These are phyloP conservation scores for Drosophila parthenogenetica DNA, from an alignment of 2,888 invertebrate species.

Conservation along the genomic window DNA sequence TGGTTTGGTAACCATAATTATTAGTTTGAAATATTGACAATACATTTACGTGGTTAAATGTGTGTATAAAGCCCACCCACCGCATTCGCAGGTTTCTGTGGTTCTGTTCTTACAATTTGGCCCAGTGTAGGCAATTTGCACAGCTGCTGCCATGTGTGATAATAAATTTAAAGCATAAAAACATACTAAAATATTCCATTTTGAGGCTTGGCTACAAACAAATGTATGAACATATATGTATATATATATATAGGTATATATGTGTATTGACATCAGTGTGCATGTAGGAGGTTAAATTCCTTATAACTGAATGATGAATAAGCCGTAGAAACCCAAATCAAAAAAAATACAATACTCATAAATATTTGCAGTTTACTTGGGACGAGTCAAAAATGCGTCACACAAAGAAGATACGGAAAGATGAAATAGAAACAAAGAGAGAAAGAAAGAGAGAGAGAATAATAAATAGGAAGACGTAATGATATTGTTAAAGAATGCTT, in stretches of 20 bases:
- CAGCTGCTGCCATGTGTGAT: slow-evolving; percentile 14
- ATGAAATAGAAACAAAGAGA: not conserved
- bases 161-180: slow-evolving; percentile 19
- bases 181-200: slow-evolving; percentile 13
- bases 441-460: not conserved
- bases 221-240: slow-evolving; percentile 1
- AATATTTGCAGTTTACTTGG: slow-evolving; percentile 15
- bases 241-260: not conserved
- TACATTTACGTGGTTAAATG: slow-evolving; percentile 10
- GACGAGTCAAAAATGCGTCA: slow-evolving; percentile 34
- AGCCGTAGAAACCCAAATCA: slow-evolving; percentile 36
- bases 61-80: not conserved
- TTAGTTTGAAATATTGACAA: slow-evolving; percentile 16
- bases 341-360: slow-evolving; percentile 6
- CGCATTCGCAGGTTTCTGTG: slow-evolving; percentile 29
- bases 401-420: slow-evolving; percentile 2
- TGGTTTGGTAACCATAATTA: slow-evolving; percentile 5
- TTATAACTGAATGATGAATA: slow-evolving; percentile 36
- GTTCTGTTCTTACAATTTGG: not conserved
- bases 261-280: not conserved
- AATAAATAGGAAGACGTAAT: not conserved
- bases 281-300: slow-evolving; percentile 17
- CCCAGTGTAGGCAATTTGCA: not conserved
- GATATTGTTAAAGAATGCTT: slow-evolving; percentile 8
- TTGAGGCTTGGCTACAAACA: slow-evolving; percentile 12